phyloP scores from a whole-genome alignment of 2,797 vertebrate species.

The Anabacerthia variegaticeps region DNA sequence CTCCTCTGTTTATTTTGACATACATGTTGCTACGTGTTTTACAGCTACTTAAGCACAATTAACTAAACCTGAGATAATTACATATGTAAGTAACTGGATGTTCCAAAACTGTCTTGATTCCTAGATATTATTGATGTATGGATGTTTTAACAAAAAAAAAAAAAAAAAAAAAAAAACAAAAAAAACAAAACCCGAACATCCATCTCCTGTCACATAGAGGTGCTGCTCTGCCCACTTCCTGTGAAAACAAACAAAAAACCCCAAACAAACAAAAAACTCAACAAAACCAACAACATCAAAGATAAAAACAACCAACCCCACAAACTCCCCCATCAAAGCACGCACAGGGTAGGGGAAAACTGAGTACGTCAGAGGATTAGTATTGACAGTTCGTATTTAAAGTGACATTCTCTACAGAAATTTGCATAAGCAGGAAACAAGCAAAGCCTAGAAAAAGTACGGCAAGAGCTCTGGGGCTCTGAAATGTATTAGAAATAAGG shows the following conservation, averaged over 20 bases:
- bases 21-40: not conserved
- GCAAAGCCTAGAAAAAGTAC: not conserved
- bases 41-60: not conserved
- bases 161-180: not conserved
- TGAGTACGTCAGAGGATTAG: not conserved
- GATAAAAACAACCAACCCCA: not conserved
- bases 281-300: not conserved
- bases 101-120: not conserved
- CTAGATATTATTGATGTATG: not conserved
- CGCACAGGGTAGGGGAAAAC: rapidly evolving
- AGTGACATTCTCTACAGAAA: not conserved
- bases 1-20: not conserved
- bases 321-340: not conserved
- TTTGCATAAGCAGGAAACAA: not conserved
- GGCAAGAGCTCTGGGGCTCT: not conserved
- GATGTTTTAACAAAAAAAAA: not conserved
- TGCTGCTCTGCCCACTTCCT: not conserved
- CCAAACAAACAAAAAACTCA: not conserved
- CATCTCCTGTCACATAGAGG: not conserved
- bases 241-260: not conserved
- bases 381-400: not conserved
- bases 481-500: not conserved
- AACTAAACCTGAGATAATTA: not conserved
- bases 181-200: not conserved
- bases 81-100: not conserved